Base-by-base conservation (phyloP, 2,113 vertebrate species). In the Corythornis cristatus region DNA sequence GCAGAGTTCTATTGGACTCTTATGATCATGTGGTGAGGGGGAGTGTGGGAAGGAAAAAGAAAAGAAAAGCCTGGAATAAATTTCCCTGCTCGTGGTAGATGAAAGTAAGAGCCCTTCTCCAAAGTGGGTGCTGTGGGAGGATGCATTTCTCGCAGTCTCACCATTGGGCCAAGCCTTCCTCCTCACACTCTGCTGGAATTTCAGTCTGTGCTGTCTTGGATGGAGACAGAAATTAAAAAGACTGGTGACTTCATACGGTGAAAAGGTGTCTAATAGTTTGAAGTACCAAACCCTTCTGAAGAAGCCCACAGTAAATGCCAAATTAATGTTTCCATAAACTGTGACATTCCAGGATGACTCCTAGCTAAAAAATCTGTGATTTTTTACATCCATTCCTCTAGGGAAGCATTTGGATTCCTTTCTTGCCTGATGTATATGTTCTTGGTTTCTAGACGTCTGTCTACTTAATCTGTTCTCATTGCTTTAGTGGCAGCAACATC, bases 61-160 rank as follows among this genome's bases (percentile, higher is more conserved):
- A 72, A 87, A n/a, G 4, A 43, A 67, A 72, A 76, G 4, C 18
- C 28, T 64, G 72, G 40, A 83, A 57, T 53, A 42, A 56, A 65
- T 66, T 7, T 86, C 26, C 62, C 48, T 74, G 26, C 48, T 22
- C 4, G 6, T 65, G 82, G 50, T 61, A 89, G 67, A 13, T 54
- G 54, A 85, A 54, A 45, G n/a, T 29, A 61, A 29, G 29, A 70
- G 23, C 12, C 5, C 17, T 50, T 71, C 42, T 77, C 18, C 29
- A 61, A 40, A 37, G 54, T 1, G 1, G 68, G 42, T 0, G 0
- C 74, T 70, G 6, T 35, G 23, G 64, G 43, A 60, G 45, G 54
- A 6, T 71, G 67, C n/a, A 11, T 92, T 94, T 77, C 64, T 93
- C 35, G 40, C 50, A 10, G 54, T 17, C 53, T 71, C 3, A 1